Base-by-base conservation (phyloP, 2,797 vertebrate species). In the Alcedo quadribrachys region DNA sequence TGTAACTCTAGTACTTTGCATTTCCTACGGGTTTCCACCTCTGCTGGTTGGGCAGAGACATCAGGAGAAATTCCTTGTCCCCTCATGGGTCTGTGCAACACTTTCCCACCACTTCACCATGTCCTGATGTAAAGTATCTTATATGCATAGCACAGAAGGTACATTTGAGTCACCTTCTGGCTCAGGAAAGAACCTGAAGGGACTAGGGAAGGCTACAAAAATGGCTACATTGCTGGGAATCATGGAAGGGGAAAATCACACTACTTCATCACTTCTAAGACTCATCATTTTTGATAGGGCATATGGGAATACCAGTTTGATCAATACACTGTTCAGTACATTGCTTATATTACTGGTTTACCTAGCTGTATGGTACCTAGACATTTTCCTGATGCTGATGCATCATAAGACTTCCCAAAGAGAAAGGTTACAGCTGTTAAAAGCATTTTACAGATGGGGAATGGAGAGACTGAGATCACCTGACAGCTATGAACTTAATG, bases 1-100 rank as follows among this genome's bases (percentile, higher is more conserved):
- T 28, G 2, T 30, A 85, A 54, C 12, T 51, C 30, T 17, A 48
- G 2, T 1, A 4, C 13, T 86, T 43, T 20, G 19, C 6, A 24
- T 58, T 85, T 86, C 46, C 27, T 65, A 35, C 11, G 25, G 55
- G 37, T 40, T 40, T 40, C 37, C 37, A 40, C 37, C 37, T 40
- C 37, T 40, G 40, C 4, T 0, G 0, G 15, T 20, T 0, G 3
- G 37, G 33, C 10, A 67, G 81, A 79, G 42, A 70, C 27, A 61
- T 19, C 5, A 28, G 6, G 9, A 9, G 13, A 40, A 61, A 53
- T 37, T 45, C 67, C 10, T 40, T 85, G 45, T 8, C 57, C 50
- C n/a, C 20, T 35, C 13, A 5, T 4, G 17, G 24, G 7, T 67
- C 55, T 15, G 5, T 7, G 8, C 18, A 83, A 55, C 9, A 30